Evolutionary conservation across 1,140 invertebrate genomes (phyloP).

Genomic region (Chionoecetes opilio): DNA sequence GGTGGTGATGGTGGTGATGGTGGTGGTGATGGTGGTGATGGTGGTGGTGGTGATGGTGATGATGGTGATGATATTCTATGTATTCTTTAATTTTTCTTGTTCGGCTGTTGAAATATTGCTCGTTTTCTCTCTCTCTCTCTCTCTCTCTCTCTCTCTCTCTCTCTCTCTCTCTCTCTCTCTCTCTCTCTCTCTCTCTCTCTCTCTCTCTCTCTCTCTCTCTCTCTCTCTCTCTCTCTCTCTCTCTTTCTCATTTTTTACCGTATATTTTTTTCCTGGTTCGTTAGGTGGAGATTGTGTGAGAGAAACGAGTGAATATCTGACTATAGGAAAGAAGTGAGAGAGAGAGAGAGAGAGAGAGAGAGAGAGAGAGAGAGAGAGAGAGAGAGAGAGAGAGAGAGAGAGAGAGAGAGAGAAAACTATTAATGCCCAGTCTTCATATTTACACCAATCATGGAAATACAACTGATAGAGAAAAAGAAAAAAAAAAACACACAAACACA

Average conservation of each 20-base stretch:
- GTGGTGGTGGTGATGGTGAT: background rate
- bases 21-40: constrained; percentile 13
- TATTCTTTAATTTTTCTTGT: background rate
- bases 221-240: constrained; percentile 45
- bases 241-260: background rate
- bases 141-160: constrained; percentile 4
- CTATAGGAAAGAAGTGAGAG: background rate
- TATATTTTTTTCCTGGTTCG: too few species aligned
- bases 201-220: background rate
- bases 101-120: too few species aligned
- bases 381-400: constrained; percentile 52
- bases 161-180: constrained; percentile 14
- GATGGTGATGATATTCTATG: background rate
- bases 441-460: background rate
- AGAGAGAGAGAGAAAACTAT: constrained; percentile 42
- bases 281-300: too few species aligned
- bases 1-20: background rate
- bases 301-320: too few species aligned
- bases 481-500: background rate
- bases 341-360: constrained; percentile 53
- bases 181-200: constrained; percentile 37
- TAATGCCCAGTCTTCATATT: too few species aligned
- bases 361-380: constrained; percentile 54
- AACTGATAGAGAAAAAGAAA: background rate
- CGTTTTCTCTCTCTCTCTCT: background rate